phyloP scores from a whole-genome alignment of 2,888 invertebrate species.

The Phania funesta region DNA sequence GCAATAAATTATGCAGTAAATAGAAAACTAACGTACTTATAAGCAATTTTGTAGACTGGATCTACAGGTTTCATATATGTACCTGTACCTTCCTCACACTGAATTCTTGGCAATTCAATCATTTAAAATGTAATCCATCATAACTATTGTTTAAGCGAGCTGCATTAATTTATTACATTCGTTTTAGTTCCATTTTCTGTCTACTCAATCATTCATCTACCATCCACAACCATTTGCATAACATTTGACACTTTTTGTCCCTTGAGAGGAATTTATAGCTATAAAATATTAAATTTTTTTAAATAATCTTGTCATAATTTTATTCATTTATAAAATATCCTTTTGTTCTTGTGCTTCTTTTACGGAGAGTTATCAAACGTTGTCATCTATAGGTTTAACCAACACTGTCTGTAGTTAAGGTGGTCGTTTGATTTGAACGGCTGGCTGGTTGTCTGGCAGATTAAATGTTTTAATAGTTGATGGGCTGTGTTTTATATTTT shows the following conservation, averaged over 20 bases:
- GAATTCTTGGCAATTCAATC: neutral
- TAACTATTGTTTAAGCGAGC: constrained; percentile 13
- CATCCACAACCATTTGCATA: neutral
- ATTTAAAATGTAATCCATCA: constrained; percentile 40
- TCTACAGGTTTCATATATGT: too few relatives aligned
- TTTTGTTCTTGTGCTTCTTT: neutral
- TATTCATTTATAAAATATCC: constrained; percentile 34
- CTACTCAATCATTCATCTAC: neutral
- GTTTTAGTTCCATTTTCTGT: neutral
- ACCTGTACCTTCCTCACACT: too few relatives aligned
- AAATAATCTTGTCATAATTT: constrained; percentile 44
- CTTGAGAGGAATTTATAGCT: constrained; percentile 1
- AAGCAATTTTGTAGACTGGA: too few relatives aligned
- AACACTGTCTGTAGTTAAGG: neutral
- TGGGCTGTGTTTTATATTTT: neutral
- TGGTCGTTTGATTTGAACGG: constrained; percentile 1
- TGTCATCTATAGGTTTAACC: constrained; percentile 53
- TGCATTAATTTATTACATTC: constrained; percentile 42
- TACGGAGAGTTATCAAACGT: constrained; percentile 35
- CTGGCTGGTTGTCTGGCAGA: neutral
- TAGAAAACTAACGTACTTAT: too few relatives aligned
- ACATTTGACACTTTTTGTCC: constrained; percentile 25
- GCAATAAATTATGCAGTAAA: too few relatives aligned
- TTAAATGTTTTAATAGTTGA: neutral
- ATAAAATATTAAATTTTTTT: constrained; percentile 36